Evolutionary conservation across 2,888 invertebrate species (phyloP).

Genomic region (Polyommatus icarus): DNA sequence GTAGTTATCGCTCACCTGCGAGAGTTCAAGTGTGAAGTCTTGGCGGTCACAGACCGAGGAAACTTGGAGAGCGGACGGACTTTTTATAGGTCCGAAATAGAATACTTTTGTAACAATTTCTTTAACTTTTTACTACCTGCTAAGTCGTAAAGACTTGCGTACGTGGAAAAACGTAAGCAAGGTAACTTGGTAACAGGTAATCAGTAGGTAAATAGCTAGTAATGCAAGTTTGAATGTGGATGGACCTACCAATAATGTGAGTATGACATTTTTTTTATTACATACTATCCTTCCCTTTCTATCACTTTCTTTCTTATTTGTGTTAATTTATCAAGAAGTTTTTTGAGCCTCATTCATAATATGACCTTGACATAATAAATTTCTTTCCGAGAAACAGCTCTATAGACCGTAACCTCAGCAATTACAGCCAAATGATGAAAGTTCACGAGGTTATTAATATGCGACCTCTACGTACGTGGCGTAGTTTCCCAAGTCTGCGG

Average conservation of each 20-base stretch:
- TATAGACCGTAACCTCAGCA: background rate
- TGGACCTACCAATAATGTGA: no score
- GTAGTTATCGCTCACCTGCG: conserved; percentile 19
- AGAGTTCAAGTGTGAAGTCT: conserved; percentile 21
- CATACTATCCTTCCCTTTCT: no score
- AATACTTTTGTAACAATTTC: background rate
- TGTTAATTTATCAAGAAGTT: no score
- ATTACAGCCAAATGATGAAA: background rate
- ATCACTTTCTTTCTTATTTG: no score
- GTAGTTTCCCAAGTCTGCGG: conserved; percentile 37
- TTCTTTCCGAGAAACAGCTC: background rate
- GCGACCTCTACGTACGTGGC: background rate
- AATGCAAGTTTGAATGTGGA: no score
- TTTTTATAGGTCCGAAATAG: background rate
- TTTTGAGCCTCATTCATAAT: no score
- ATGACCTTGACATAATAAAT: background rate
- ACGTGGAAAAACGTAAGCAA: no score
- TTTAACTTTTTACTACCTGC: background rate
- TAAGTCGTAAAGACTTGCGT: background rate
- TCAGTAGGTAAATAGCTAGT: no score
- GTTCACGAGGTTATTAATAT: conserved; percentile 9
- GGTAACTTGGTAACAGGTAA: no score
- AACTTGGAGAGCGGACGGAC: background rate
- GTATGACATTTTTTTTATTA: no score
- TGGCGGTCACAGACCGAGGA: background rate